Evolutionary conservation across 2,113 vertebrate genomes (phyloP).

Genomic region (Lampris incognitus): DNA sequence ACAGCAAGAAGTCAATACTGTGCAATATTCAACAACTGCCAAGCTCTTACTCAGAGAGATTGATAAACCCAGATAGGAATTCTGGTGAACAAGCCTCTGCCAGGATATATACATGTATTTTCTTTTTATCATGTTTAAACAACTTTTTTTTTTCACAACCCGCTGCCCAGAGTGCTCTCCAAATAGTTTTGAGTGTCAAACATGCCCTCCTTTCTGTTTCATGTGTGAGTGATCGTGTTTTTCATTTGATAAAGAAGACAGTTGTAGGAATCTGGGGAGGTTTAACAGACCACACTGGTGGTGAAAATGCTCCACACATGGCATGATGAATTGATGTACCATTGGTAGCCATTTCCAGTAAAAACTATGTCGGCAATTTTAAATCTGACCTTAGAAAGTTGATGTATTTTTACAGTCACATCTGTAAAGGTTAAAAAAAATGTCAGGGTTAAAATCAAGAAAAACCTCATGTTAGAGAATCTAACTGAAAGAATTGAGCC

Average conservation of each 20-base stretch:
- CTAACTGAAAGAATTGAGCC: no score
- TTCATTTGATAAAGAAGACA: constrained; percentile 39
- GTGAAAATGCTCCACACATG: not conserved
- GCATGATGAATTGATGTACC: no score
- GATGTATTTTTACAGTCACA: no score
- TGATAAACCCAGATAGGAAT: constrained; percentile 40
- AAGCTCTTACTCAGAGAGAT: constrained; percentile 32
- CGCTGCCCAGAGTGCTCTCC: not conserved
- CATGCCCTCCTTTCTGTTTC: constrained; percentile 29
- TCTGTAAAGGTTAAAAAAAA: no score
- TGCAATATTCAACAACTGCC: constrained; percentile 28
- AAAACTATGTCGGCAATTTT: no score
- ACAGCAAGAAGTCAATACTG: constrained; percentile 5
- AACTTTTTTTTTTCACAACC: constrained; percentile 16
- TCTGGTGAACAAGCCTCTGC: constrained; percentile 25
- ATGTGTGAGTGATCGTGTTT: constrained; percentile 32
- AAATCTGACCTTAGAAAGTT: no score
- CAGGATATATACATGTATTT: constrained; percentile 32
- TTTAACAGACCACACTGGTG: constrained; percentile 12
- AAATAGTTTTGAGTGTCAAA: not conserved
- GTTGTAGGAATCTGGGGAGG: constrained; percentile 25
- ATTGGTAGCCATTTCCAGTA: no score
- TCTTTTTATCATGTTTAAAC: not conserved
- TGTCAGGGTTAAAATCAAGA: no score
- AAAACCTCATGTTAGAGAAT: no score